Evolutionary conservation across 2,113 vertebrate genomes (phyloP).

Genomic region (Rhabdomys dilectus): DNA sequence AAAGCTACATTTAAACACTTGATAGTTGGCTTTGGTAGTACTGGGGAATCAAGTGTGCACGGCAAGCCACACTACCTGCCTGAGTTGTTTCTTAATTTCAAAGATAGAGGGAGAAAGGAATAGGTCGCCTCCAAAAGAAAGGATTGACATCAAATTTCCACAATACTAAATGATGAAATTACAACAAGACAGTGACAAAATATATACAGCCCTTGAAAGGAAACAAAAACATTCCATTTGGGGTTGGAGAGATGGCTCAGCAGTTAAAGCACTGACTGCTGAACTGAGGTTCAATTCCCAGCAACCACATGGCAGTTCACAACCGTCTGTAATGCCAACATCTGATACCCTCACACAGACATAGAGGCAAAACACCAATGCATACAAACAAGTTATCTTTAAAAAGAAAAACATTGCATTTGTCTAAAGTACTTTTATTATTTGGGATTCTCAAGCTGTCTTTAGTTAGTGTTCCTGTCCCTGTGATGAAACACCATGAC

Average conservation of each 20-base stretch:
- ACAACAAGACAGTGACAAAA: neutral
- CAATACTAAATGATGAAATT: neutral
- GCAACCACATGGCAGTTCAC: too few species aligned
- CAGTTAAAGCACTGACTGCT: too few species aligned
- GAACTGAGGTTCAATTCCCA: too few species aligned
- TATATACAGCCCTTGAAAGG: neutral
- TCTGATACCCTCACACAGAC: too few species aligned
- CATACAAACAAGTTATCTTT: too few species aligned
- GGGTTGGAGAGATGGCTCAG: too few species aligned
- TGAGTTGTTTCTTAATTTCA: neutral
- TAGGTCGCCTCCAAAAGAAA: neutral
- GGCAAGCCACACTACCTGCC: neutral
- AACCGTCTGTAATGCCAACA: too few species aligned
- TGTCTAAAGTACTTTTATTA: neutral
- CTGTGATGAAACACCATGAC: neutral
- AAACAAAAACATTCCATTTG: neutral
- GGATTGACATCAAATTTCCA: neutral
- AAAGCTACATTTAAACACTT: neutral
- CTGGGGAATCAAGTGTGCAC: neutral
- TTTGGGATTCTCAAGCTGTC: neutral
- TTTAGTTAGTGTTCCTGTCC: neutral
- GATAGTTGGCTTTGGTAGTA: neutral
- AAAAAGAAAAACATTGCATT: neutral
- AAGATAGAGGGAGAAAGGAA: neutral
- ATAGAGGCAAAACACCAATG: too few species aligned